Evolutionary conservation across 2,888 invertebrate genomes (phyloP), one percentile per base, ranked within the genome.

Genomic region (Dendrolimus houi): DNA sequence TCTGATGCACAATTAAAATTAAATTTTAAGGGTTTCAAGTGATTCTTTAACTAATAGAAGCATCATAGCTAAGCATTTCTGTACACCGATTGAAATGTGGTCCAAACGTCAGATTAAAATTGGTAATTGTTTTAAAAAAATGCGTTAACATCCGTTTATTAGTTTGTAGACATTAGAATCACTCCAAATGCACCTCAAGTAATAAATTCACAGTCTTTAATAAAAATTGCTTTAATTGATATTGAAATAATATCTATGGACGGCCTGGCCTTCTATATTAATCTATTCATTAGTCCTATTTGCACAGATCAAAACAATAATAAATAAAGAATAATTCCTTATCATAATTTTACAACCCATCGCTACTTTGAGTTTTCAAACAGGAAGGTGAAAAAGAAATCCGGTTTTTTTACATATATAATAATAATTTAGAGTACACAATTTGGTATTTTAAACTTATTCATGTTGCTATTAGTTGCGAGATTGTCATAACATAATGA

Each of bases 191-290:
- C 47, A 47, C 47, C 54, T 55, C 54, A 52, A 61, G 62, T 65
- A 69, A 62, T 65, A 63, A 70, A 72, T 69, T 71, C 73, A 69
- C 88, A 88, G 88, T 88, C 87, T 88, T 85, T 77, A 70, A 74
- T 72, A 74, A 72, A 70, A 78, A 77, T 80, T 77, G 67, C 70
- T 77, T 73, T 76, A 78, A 73, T 71, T 81, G 77, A 67, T 71
- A 74, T 66, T 61, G 67, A 70, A 68, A 65, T 71, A 72, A 71
- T 71, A 72, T 75, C 63, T 75, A 79, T 85, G 89, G 89, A 89
- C 89, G 89, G 89, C 85, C 74, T 85, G 81, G 84, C 87, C 86
- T 85, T 78, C 66, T 65, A 61, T 52, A 62, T 57, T 65, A 66
- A 62, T 66, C 62, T 65, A 58, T 6, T 29, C 29, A 62, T 66